These are phyloP conservation scores for Alexandromys fortis DNA, from an alignment of 2,113 vertebrate species.

Conservation along the genomic window DNA sequence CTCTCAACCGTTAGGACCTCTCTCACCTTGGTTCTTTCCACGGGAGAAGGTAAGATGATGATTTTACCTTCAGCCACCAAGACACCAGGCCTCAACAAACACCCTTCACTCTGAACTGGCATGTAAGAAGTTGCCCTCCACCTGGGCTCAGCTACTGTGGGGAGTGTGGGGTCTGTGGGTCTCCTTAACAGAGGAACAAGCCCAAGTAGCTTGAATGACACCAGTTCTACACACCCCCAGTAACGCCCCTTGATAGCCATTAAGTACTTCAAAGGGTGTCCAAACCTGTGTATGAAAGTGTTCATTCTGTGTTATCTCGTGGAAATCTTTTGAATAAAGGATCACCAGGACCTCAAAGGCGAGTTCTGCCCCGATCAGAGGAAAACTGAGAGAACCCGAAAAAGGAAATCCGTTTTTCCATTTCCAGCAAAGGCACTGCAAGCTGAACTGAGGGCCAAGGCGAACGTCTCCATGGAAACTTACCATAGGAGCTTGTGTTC, in stretches of 20 bases:
- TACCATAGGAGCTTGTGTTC: slow-evolving; percentile 63
- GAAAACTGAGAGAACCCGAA: slow-evolving; percentile 17
- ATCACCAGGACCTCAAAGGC: slow-evolving; percentile 28
- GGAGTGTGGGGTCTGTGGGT: neutral
- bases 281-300: neutral
- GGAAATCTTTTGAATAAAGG: slow-evolving; percentile 35
- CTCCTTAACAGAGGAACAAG: neutral
- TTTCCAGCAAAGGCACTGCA: slow-evolving; percentile 60
- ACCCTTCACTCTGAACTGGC: neutral
- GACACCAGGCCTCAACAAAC: neutral
- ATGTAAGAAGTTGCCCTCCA: neutral
- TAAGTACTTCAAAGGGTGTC: neutral
- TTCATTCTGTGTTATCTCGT: neutral
- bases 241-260: neutral
- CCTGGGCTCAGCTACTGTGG: neutral
- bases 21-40: neutral
- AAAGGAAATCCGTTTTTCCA: slow-evolving; percentile 37
- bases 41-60: slow-evolving; percentile 8
- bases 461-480: slow-evolving; percentile 72
- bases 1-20: neutral
- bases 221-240: neutral
- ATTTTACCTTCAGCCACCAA: neutral
- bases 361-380: slow-evolving; percentile 49
- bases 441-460: slow-evolving; percentile 31
- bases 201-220: slow-evolving; percentile 16